Evolutionary conservation across 2,797 vertebrate genomes (phyloP).

Genomic region (Coregonus sp.): DNA sequence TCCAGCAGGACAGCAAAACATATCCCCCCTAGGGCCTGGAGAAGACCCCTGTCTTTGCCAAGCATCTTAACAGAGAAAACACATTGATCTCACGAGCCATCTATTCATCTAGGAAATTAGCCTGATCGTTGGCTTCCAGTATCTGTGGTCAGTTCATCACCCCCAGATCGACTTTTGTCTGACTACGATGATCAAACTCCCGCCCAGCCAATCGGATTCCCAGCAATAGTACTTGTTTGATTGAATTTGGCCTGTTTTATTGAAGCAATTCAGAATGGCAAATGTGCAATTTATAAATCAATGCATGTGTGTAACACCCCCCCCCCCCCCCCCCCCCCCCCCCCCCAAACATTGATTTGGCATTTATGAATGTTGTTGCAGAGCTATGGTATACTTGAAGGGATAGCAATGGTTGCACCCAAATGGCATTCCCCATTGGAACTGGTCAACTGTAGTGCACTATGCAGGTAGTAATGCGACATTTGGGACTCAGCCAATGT

Average conservation of each 20-base stretch:
- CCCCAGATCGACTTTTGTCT: constrained; percentile 33
- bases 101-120: constrained; percentile 47
- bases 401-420: neutral
- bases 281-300: neutral
- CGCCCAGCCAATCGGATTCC: constrained; percentile 5
- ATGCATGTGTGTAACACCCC: neutral
- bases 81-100: constrained; percentile 36
- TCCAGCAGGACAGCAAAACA: constrained; percentile 1
- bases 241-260: constrained; percentile 3
- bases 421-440: too few relatives aligned
- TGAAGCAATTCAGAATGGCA: constrained; percentile 8
- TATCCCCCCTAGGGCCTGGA: constrained; percentile 6
- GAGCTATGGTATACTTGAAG: neutral
- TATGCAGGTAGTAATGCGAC: too few relatives aligned
- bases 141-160: constrained; percentile 35
- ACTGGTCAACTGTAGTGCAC: too few relatives aligned
- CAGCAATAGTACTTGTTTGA: constrained; percentile 24
- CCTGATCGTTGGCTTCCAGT: constrained; percentile 40
- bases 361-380: constrained; percentile 30
- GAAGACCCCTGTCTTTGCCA: neutral
- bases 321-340: too few relatives aligned
- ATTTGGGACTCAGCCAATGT: neutral
- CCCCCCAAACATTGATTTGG: neutral
- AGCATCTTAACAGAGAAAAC: constrained; percentile 24
- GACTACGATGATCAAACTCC: constrained; percentile 15